Percentiles rank a stretch among this genome's conserved stretches.
Evolutionary conservation across 2,888 invertebrate genomes (phyloP).

Genomic region (Fragum sueziense): DNA sequence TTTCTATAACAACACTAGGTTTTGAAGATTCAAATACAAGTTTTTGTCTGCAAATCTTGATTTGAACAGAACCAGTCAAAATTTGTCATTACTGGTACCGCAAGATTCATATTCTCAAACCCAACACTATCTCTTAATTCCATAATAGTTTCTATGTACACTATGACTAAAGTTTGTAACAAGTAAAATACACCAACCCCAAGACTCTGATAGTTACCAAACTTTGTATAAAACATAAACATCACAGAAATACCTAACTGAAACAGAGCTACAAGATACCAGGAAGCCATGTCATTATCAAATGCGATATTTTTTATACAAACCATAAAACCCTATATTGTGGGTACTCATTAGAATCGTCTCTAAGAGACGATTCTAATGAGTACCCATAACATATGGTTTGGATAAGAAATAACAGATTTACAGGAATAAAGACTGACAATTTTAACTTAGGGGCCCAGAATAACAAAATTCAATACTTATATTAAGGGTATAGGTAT

Average conservation of each 20-base stretch:
- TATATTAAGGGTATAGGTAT: too few relatives aligned
- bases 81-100: not conserved
- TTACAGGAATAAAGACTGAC: too few relatives aligned
- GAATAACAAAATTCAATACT: too few relatives aligned
- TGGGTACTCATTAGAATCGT: too few relatives aligned
- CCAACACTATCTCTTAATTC: not conserved
- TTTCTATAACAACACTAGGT: not conserved
- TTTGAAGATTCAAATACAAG: not conserved
- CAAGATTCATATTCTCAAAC: not conserved
- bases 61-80: not conserved
- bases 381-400: too few relatives aligned
- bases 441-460: too few relatives aligned
- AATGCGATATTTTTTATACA: not conserved
- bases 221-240: not conserved
- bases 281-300: not conserved
- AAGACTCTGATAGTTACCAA: not conserved
- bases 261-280: not conserved
- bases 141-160: constrained; percentile 21
- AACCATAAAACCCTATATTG: not conserved
- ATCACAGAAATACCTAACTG: not conserved
- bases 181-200: constrained; percentile 7
- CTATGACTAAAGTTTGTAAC: constrained; percentile 36
- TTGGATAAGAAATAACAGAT: too few relatives aligned
- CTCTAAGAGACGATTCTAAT: too few relatives aligned
- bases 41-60: not conserved